Base-by-base conservation (phyloP, 2,888 invertebrate species). In the Pinctada fucata region DNA sequence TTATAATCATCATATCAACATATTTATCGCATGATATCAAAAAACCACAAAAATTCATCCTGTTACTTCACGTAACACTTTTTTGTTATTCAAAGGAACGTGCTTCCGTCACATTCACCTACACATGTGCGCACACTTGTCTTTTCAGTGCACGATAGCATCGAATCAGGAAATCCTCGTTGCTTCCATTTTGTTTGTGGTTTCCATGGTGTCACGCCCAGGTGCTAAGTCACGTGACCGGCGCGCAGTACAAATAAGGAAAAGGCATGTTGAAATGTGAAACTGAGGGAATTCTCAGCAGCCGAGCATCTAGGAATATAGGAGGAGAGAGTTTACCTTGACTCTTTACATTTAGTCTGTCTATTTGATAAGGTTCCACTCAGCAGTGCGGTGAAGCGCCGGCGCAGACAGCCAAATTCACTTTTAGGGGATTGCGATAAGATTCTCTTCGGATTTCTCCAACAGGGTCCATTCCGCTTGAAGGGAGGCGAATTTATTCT, bases 161-260 rank as follows among this genome's bases (percentile, higher is more conserved):
- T 6, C 58, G 58, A 58, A 58, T 58, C 8, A 58, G 58, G 58
- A 58, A 66, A 66, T 48, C 50, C 31, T 65, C 66, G 48, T 66
- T 66, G 66, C 65, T 48, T 66, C 70, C 66, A 63, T 64, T 77
- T 77, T 72, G 79, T 76, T 79, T 79, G 63, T 47, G n/a, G 73
- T 79, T 74, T 69, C 79, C 65, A 79, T 71, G 76, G 79, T 58
- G 72, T 58, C 63, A 51, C 71, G 66, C 66, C 74, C 74, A 73
- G 52, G 72, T 72, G 66, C 31, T 68, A 47, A 74, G 78, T 80
- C 79, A 79, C 79, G 75, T 82, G 80, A 66, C 71, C 76, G 48
- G 71, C 80, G 82, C 83, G 78, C 51, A 84, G 86, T 82, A 84
- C 85, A 84, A 83, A 88, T 88, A 83, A 84, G 87, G 87, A 82